Evolutionary conservation across 2,113 vertebrate genomes (phyloP), one percentile per base, ranked within the genome.

Genomic region (Halcyon senegalensis): DNA sequence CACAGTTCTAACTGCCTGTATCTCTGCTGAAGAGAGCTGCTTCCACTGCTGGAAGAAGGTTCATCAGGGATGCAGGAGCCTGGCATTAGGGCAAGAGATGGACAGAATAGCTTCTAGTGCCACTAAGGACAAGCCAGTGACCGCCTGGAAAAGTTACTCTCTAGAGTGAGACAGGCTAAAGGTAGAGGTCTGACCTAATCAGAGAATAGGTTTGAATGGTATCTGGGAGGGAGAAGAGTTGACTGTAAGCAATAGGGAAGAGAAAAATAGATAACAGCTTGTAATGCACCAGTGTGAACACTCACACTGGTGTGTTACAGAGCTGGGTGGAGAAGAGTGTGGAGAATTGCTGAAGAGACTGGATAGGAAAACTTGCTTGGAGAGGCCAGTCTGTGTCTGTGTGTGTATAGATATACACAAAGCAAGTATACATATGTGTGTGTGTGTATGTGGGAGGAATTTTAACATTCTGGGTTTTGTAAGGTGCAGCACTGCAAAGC

Each of bases 401-500:
- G 6, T 41, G 19, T 81, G 18, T 66, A 56, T 10, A 62, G 14
- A 41, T 28, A 25, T 43, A 21, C 66, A 56, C 8, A 60, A 67
- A 53, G 13, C 19, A 1, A 43, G 0, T 37, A 3, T 23, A 19
- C 2, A 15, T 28, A 4, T 43, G 3, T 44, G 16, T 72, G 48
- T 51, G 24, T 51, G 16, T 25, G 8, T 28, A 31, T 39, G 33
- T 13, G 16, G 11, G 11, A 53, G 11, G 30, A 72, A 87, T 75
- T 46, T 17, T n/a, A 70, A 37, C 11, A 24, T 82, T 75, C 30
- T 51, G 23, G 5, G 16, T 68, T 73, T 83, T 66, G 9, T 48
- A 53, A 84, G 60, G 37, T 39, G 9, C 53, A 56, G 28, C 28
- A 19, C 7, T 80, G 50, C 17, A 68, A 60, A 18, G 17, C 53